Conservation (phyloP, 2,797 vertebrate genomes). For the Carcharodon carcharias region DNA sequence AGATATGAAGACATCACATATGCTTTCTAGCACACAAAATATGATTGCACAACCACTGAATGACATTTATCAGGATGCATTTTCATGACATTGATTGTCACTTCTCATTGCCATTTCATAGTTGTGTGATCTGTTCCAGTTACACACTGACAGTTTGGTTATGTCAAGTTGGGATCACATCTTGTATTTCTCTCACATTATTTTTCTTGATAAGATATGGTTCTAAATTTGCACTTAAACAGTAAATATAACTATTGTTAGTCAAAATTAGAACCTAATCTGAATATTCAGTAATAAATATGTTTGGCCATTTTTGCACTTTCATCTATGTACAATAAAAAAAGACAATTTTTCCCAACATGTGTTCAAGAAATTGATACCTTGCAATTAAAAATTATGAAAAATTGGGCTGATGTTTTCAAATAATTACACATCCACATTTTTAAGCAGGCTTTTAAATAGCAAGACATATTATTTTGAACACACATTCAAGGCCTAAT, state of each 20-base stretch:
- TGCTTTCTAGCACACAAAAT: conserved; percentile 22
- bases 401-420: background rate
- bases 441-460: background rate
- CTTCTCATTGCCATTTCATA: background rate
- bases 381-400: background rate
- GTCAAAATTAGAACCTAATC: background rate
- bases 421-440: background rate
- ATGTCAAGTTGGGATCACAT: background rate
- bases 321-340: background rate
- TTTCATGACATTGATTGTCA: conserved; percentile 27
- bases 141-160: background rate
- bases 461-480: background rate
- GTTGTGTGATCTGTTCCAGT: background rate
- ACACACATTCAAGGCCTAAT: background rate
- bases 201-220: background rate
- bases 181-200: background rate
- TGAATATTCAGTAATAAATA: background rate
- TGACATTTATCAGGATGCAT: conserved; percentile 24
- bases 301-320: background rate
- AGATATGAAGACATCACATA: background rate
- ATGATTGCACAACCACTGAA: background rate
- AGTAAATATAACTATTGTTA: background rate
- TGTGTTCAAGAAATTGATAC: background rate
- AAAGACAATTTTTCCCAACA: background rate
- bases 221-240: background rate